Evolutionary conservation across 2,888 invertebrate species (phyloP), one percentile per base, ranked within the genome.

Genomic region (Leptinotarsa peninsularis): DNA sequence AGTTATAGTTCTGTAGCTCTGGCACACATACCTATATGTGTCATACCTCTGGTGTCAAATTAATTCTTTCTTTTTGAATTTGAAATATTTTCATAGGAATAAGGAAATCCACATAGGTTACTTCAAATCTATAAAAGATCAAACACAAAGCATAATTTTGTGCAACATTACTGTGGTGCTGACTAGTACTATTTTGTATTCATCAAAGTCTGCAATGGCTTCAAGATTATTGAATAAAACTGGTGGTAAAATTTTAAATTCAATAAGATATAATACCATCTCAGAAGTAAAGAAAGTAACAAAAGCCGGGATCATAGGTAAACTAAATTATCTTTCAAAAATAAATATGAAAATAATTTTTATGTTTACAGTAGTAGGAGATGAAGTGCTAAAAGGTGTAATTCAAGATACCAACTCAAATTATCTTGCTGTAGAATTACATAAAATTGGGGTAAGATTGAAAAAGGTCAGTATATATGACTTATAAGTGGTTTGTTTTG

Each of bases 381-480:
- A 94, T 89, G 94, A 94, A 88, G 93, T 94, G 79, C 87, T 94
- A 43, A 94, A 93, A 84, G 94, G 94, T 4, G 92, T 93, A 83
- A 92, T 93, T 5, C 86, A 87, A 33, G 94, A 94, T 82, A 92
- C 92, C 5, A 94, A 94, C 86, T 93, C 94, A 3, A 87, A 90
- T 78, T 93, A 91, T 81, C 88, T 94, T 49, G 90, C 92, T 75
- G 89, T 90, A 83, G 89, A 90, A 77, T 87, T 94, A 7, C 92
- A 92, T 82, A 87, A 90, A 63, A 88, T 91, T 78, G 94, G 94
- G 60, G 90, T 94, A 13, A 90, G 90, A 86, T 91, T 94, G 21
- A 87, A 89, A 79, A 90, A 90, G 87, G 91, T 91, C 79, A 74
- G 77, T 79, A 67, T 75, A 74, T 77, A 72, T 63, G 49, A 54